Evolutionary conservation across 2,797 vertebrate genomes (phyloP).

Genomic region (Eulemur coronatus): DNA sequence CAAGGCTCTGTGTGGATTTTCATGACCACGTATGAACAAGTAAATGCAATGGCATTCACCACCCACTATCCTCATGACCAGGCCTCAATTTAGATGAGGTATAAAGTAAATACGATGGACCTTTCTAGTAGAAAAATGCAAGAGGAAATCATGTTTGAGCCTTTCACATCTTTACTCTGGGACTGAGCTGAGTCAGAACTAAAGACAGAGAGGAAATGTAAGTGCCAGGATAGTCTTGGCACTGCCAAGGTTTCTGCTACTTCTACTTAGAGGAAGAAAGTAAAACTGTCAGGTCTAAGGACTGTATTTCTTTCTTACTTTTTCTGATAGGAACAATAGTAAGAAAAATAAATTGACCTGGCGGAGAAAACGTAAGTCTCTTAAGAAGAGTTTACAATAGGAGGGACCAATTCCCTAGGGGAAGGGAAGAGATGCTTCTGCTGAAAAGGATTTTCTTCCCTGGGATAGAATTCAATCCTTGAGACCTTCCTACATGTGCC

Average conservation of each 20-base stretch:
- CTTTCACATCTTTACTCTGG: slow-evolving; percentile 19
- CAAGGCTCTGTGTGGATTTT: slow-evolving; percentile 41
- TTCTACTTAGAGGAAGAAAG: not conserved
- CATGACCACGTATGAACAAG: not conserved
- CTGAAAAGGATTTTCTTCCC: slow-evolving; percentile 36
- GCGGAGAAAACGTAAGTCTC: slow-evolving; percentile 6
- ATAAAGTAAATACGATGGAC: not conserved
- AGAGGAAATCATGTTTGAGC: not conserved
- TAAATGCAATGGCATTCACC: not conserved
- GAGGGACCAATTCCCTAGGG: not conserved
- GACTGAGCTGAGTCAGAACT: slow-evolving; percentile 29
- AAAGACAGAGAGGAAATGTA: slow-evolving; percentile 4
- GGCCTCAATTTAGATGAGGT: slow-evolving; percentile 28
- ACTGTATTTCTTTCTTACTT: slow-evolving; percentile 25
- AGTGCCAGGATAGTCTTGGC: not conserved
- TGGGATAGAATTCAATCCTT: not conserved
- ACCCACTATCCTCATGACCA: not conserved
- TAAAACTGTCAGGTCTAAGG: not conserved
- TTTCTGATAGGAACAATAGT: slow-evolving; percentile 24
- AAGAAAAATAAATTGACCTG: slow-evolving; percentile 57
- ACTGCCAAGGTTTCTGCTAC: not conserved
- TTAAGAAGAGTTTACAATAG: slow-evolving; percentile 37
- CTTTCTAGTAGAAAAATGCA: slow-evolving; percentile 41
- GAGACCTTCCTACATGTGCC: not conserved
- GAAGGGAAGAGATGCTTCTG: not conserved